A percentile compares a stretch with the other conserved stretches of the same genome.
These are phyloP conservation scores for Leucophora obtusa DNA, from an alignment of 2,888 invertebrate species.

Conservation along the genomic window DNA sequence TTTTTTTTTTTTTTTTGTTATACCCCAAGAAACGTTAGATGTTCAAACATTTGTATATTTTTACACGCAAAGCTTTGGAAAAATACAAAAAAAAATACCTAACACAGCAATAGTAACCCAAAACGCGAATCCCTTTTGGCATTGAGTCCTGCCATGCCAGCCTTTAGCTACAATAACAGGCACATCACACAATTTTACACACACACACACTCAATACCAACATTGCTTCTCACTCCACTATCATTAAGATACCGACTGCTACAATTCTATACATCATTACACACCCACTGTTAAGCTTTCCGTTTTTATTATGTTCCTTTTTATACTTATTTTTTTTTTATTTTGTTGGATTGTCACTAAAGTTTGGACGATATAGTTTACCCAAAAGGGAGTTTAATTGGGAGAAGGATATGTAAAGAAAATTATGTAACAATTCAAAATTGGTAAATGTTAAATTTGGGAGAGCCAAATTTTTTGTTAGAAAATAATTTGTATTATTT, in stretches of 20 bases:
- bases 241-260: not conserved
- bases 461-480: no score
- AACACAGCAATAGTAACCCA: slow-evolving; percentile 54
- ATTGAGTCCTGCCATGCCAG: slow-evolving; percentile 46
- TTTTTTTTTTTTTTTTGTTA: not conserved
- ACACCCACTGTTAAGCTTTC: slow-evolving; percentile 62
- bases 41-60: slow-evolving; percentile 53
- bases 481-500: no score
- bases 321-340: slow-evolving; percentile 45
- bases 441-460: no score
- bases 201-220: slow-evolving; percentile 13
- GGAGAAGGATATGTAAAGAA: slow-evolving; percentile 1
- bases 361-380: slow-evolving; percentile 57
- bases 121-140: slow-evolving; percentile 65
- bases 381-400: slow-evolving; percentile 26
- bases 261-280: slow-evolving; percentile 60
- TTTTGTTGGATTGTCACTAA: slow-evolving; percentile 29
- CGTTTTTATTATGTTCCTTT: slow-evolving; percentile 63
- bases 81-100: slow-evolving; percentile 25
- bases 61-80: slow-evolving; percentile 59
- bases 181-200: slow-evolving; percentile 52
- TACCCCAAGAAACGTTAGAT: slow-evolving; percentile 58
- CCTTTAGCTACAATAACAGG: slow-evolving; percentile 49
- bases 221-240: not conserved
- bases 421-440: no score